Percentiles rank a stretch among this genome's conserved stretches.
These are phyloP conservation scores for Neopipo cinnamomea DNA, from an alignment of 2,113 vertebrate species.

Conservation along the genomic window DNA sequence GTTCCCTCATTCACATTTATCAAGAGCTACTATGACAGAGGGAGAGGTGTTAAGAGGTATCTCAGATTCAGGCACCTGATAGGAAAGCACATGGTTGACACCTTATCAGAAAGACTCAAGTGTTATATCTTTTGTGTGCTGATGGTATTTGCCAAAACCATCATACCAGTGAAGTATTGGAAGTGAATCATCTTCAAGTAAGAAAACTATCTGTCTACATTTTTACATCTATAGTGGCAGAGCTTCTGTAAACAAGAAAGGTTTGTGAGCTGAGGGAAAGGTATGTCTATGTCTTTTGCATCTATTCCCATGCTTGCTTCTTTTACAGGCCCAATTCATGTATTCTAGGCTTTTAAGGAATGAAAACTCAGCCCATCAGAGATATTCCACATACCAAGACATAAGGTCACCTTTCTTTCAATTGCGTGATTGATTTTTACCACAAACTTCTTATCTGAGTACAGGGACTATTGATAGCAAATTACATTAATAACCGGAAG, in stretches of 20 bases:
- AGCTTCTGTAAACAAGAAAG: conserved; percentile 11
- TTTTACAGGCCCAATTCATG: neutral
- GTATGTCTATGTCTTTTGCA: neutral
- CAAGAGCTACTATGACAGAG: conserved; percentile 7
- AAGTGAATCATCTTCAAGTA: conserved; percentile 44
- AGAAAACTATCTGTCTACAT: conserved; percentile 16
- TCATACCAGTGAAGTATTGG: conserved; percentile 14
- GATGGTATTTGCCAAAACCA: conserved; percentile 10
- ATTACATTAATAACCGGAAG: neutral
- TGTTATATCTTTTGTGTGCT: conserved; percentile 15
- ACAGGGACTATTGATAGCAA: neutral
- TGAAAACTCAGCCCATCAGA: neutral
- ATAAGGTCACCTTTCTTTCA: neutral
- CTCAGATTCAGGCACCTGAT: conserved; percentile 42
- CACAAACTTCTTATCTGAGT: neutral
- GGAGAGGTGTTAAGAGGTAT: conserved; percentile 41
- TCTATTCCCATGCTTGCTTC: neutral
- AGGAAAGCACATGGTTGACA: conserved; percentile 39
- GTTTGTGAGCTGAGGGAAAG: neutral
- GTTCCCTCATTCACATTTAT: conserved; percentile 10
- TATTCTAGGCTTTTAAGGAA: neutral
- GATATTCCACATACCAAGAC: neutral
- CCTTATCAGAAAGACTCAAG: conserved; percentile 51
- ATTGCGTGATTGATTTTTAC: neutral
- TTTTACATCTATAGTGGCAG: conserved; percentile 32